A percentile compares a stretch with the other conserved stretches of the same genome.
Evolutionary conservation across 2,888 invertebrate genomes (phyloP).

Genomic region (Nemapogon koenigi): DNA sequence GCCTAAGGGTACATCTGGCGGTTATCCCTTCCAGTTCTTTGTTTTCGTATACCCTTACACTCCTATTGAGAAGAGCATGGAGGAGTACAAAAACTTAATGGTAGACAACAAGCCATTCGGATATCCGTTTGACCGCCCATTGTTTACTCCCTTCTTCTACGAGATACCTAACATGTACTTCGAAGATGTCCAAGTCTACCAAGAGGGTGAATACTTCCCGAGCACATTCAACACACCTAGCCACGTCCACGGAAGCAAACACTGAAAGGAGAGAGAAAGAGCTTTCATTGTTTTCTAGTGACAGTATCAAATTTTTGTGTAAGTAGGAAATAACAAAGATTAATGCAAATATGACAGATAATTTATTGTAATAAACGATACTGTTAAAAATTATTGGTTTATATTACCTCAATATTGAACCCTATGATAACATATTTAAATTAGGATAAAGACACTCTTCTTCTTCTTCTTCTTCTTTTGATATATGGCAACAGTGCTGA

Average conservation of each 20-base stretch:
- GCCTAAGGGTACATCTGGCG: slow-evolving; percentile 63
- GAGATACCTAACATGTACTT: slow-evolving; percentile 34
- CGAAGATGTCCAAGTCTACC: slow-evolving; percentile 63
- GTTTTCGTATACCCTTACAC: slow-evolving; percentile 51
- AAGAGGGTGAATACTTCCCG: slow-evolving; percentile 41
- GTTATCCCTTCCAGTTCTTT: slow-evolving; percentile 57
- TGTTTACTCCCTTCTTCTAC: slow-evolving; percentile 30
- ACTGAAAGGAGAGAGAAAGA: slow-evolving; percentile 8
- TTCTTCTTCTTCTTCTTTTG: no score
- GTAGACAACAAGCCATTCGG: slow-evolving; percentile 49
- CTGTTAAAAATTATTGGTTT: no score
- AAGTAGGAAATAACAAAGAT: no score
- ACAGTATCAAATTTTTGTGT: no score
- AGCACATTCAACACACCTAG: slow-evolving; percentile 30
- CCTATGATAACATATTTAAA: no score
- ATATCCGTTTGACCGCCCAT: slow-evolving; percentile 46
- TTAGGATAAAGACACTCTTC: no score
- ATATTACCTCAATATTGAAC: no score
- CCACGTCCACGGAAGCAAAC: slow-evolving; percentile 16
- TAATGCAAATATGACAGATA: no score
- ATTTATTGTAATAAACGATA: no score
- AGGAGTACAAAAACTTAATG: slow-evolving; percentile 33
- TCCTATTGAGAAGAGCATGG: slow-evolving; percentile 26
- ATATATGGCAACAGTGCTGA: no score
- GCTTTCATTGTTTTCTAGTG: no score